Conservation (phyloP, 2,113 vertebrate genomes). For the Neolamprologus tretocephalus region DNA sequence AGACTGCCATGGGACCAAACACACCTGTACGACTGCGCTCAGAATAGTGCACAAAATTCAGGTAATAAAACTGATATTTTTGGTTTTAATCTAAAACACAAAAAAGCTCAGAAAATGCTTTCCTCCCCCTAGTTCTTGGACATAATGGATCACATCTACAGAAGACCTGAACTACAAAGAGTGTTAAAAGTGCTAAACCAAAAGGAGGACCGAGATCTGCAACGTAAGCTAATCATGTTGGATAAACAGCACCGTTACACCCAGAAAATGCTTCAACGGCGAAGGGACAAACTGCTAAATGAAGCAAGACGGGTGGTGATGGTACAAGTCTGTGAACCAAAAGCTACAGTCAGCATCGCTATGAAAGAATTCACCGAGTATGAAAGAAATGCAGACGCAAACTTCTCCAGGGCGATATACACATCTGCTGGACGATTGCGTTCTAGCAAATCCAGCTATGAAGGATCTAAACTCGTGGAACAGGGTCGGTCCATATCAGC, state of each 20-base stretch:
- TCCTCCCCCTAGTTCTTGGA: background rate
- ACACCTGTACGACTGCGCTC: background rate
- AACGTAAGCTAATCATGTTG: slow-evolving; percentile 51
- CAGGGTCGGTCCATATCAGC: slow-evolving; percentile 34
- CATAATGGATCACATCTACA: slow-evolving; percentile 36
- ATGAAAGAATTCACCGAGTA: slow-evolving; percentile 58
- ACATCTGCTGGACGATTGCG: background rate
- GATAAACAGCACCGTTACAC: slow-evolving; percentile 48
- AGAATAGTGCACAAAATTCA: background rate
- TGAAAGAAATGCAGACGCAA: background rate
- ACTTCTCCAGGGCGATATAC: background rate
- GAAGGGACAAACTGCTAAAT: slow-evolving; percentile 24
- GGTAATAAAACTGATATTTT: background rate
- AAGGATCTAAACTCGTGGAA: background rate
- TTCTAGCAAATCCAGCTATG: background rate
- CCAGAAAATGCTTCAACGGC: slow-evolving; percentile 49
- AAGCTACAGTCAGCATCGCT: slow-evolving; percentile 60
- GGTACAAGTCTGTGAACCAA: slow-evolving; percentile 59
- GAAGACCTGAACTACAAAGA: background rate
- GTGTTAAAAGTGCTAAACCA: slow-evolving; percentile 55
- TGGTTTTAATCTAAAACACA: background rate
- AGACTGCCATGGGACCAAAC: background rate
- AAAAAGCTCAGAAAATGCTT: background rate
- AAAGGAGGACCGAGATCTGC: slow-evolving; percentile 58
- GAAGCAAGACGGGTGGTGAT: slow-evolving; percentile 47